Evolutionary conservation across 2,797 vertebrate genomes (phyloP).

Genomic region (Syngnathus rostellatus): DNA sequence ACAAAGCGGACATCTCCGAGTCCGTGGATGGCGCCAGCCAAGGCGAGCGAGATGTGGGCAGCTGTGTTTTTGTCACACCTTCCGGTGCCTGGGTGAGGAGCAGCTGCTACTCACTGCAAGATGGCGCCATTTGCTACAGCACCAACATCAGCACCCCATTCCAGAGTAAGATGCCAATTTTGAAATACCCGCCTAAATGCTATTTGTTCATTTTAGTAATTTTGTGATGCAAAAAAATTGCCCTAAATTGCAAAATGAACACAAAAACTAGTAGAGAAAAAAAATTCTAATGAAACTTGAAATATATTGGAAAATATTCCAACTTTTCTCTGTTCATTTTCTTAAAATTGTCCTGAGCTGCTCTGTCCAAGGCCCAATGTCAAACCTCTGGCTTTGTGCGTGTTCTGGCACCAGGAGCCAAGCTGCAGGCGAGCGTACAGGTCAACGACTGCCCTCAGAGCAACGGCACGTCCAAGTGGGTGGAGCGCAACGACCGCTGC

Average conservation of each 20-base stretch:
- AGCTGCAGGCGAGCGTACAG: conserved; percentile 9
- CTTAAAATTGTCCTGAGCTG: not conserved
- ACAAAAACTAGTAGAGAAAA: not conserved
- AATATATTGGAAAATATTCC: too few species aligned
- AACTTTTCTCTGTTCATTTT: too few species aligned
- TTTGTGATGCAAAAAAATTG: too few species aligned
- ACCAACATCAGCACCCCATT: conserved; percentile 33
- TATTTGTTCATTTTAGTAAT: not conserved
- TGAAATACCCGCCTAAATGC: not conserved
- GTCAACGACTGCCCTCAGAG: conserved; percentile 65
- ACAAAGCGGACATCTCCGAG: conserved; percentile 53
- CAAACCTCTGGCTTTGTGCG: too few species aligned
- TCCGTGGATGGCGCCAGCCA: conserved; percentile 11
- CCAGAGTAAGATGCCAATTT: conserved; percentile 51
- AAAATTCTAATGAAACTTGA: not conserved
- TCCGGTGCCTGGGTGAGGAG: conserved; percentile 73
- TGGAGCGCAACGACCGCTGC: conserved; percentile 78
- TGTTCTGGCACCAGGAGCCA: conserved; percentile 49
- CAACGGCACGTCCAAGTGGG: conserved; percentile 65
- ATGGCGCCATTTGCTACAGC: conserved; percentile 90
- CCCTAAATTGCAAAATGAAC: not conserved
- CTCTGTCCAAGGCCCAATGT: not conserved
- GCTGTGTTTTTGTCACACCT: conserved; percentile 74
- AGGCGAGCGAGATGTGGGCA: conserved; percentile 45
- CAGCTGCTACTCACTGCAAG: conserved; percentile 60